Evolutionary conservation across 2,797 vertebrate species (phyloP).

Genomic region (Syndactyla subalaris): DNA sequence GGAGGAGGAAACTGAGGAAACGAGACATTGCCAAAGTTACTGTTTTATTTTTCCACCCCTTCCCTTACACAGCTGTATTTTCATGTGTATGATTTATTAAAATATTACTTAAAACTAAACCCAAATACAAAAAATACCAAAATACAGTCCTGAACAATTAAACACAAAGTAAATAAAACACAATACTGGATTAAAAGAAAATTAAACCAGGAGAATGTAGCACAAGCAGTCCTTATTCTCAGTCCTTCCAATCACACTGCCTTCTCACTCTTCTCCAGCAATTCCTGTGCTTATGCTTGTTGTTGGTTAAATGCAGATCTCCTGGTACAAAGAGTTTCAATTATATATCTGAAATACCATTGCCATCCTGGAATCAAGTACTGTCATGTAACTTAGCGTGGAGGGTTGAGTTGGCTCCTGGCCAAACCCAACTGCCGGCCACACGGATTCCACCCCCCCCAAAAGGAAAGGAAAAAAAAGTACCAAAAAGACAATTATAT

Average conservation of each 20-base stretch:
- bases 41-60: background rate
- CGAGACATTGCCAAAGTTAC: background rate
- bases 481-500: too few relatives aligned
- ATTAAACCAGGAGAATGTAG: background rate
- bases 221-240: background rate
- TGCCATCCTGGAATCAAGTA: background rate
- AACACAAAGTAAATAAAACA: background rate
- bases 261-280: background rate
- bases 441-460: too few relatives aligned
- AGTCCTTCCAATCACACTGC: background rate
- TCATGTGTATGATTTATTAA: background rate
- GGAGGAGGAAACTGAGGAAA: background rate
- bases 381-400: background rate
- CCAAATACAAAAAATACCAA: background rate
- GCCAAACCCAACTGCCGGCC: too few relatives aligned
- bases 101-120: background rate
- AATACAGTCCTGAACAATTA: background rate
- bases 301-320: background rate
- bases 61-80: background rate
- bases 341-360: background rate
- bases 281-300: background rate
- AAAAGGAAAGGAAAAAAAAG: too few relatives aligned
- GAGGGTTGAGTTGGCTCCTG: too few relatives aligned
- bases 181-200: background rate
- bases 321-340: background rate